These are phyloP conservation scores for Camponotus pennsylvanicus DNA, from an alignment of 1,140 invertebrate genomes.

Conservation along the genomic window DNA sequence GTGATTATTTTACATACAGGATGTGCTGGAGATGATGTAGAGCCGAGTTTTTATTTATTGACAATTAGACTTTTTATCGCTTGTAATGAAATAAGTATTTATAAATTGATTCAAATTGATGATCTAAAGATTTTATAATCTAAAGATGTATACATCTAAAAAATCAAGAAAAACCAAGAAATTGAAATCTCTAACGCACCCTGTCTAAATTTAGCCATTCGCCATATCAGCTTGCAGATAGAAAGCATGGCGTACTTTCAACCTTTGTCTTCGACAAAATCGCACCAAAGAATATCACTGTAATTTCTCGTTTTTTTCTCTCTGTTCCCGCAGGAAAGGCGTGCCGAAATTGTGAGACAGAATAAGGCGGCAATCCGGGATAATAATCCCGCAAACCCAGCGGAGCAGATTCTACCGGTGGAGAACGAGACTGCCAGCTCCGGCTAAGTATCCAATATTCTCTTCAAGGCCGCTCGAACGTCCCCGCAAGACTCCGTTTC, in stretches of 20 bases:
- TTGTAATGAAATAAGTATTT: not conserved
- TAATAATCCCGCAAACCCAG: constrained; percentile 66
- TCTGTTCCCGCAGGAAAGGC: constrained; percentile 90
- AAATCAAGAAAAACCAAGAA: not conserved
- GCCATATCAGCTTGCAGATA: constrained; percentile 63
- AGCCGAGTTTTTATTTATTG: not conserved
- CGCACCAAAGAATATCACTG: not conserved
- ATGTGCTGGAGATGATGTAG: not conserved
- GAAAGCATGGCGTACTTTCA: constrained; percentile 61
- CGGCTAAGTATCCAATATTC: constrained; percentile 84
- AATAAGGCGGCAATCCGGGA: constrained; percentile 90
- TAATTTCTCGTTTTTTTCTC: constrained; percentile 35
- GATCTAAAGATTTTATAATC: not conserved
- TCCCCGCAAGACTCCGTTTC: constrained; percentile 64
- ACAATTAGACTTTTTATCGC: not conserved
- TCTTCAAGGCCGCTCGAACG: constrained; percentile 33
- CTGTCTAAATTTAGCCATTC: constrained; percentile 6
- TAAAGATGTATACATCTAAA: not conserved
- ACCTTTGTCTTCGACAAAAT: constrained; percentile 14
- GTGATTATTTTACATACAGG: constrained; percentile 16
- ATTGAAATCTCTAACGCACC: not conserved
- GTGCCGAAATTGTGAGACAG: constrained; percentile 93
- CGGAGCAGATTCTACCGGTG: constrained; percentile 71
- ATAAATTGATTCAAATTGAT: not conserved
- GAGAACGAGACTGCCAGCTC: constrained; percentile 88